These are phyloP conservation scores for Nycticebus coucang DNA, from an alignment of 2,113 vertebrate species.

Conservation along the genomic window DNA sequence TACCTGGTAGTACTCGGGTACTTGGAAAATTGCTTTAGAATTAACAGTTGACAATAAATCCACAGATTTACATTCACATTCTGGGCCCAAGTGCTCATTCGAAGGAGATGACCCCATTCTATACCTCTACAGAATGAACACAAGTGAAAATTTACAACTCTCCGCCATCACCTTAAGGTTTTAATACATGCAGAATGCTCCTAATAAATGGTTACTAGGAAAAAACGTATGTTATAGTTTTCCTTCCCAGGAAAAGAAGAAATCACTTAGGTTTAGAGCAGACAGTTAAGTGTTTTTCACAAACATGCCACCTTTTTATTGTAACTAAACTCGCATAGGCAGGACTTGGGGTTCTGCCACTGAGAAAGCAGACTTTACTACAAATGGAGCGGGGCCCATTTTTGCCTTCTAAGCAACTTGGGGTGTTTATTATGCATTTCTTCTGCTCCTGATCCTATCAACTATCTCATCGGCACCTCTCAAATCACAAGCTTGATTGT, in stretches of 20 bases:
- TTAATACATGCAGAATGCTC: neutral
- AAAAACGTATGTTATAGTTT: neutral
- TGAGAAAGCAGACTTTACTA: neutral
- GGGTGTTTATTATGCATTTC: neutral
- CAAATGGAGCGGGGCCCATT: neutral
- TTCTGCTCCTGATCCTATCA: neutral
- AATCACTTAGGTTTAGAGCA: neutral
- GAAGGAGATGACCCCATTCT: neutral
- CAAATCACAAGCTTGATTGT: neutral
- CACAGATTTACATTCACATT: neutral
- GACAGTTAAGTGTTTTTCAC: neutral
- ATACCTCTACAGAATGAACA: neutral
- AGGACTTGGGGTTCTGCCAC: neutral
- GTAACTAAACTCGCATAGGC: neutral
- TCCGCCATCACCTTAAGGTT: neutral
- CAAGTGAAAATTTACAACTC: neutral
- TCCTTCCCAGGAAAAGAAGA: neutral
- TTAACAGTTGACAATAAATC: neutral
- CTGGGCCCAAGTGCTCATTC: neutral
- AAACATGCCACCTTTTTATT: neutral
- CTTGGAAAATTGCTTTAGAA: neutral
- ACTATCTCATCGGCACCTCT: neutral
- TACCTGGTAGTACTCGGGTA: neutral
- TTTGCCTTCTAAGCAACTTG: conserved; percentile 10
- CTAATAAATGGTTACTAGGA: neutral